Conservation (phyloP, 2,113 vertebrate species). For the Tragulus kanchil region DNA sequence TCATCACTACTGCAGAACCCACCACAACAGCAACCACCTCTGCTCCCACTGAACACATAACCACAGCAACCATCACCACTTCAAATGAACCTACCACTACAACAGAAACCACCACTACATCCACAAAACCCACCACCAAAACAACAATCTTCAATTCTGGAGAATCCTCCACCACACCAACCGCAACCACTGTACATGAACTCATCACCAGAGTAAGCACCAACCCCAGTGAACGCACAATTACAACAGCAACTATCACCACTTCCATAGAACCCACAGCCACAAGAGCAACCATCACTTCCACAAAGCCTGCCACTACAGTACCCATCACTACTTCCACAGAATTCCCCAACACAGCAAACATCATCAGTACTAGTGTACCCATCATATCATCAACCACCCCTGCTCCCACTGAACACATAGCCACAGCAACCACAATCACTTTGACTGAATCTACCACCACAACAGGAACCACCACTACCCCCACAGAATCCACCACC, state of each 20-base stretch:
- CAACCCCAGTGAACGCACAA: too few relatives aligned
- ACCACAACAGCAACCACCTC: neutral
- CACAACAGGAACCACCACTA: neutral
- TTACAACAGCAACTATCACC: neutral
- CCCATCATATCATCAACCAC: neutral
- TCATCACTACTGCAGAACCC: neutral
- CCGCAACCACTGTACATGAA: neutral
- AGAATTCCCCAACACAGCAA: neutral
- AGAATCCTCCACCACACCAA: neutral
- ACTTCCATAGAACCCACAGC: neutral
- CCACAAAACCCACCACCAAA: neutral
- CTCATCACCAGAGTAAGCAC: neutral
- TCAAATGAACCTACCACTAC: neutral
- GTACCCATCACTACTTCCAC: neutral
- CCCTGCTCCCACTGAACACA: neutral
- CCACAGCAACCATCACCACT: neutral
- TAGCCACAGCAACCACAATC: neutral
- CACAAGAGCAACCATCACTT: neutral
- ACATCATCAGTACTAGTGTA: neutral
- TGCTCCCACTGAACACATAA: neutral
- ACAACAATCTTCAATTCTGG: neutral
- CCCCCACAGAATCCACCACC: neutral
- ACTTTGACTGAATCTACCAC: neutral
- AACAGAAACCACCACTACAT: neutral
- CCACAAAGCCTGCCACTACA: neutral